A percentile compares a stretch with the other conserved stretches of the same genome.
Evolutionary conservation across 2,113 vertebrate genomes (phyloP).

Genomic region (Channa maculata): DNA sequence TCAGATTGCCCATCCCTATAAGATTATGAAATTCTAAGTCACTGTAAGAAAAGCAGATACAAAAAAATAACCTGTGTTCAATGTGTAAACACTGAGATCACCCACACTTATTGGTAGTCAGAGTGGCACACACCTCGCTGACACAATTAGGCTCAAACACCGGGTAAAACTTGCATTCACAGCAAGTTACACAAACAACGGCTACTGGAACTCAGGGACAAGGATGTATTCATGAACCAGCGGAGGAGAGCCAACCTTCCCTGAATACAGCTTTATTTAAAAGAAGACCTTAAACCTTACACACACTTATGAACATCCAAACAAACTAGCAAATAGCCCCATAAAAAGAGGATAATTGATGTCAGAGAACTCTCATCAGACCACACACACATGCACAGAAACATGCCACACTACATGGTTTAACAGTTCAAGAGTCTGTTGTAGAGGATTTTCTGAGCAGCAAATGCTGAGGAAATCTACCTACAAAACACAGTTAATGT

Average conservation of each 20-base stretch:
- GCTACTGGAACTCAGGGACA: conserved; percentile 66
- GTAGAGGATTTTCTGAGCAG: conserved; percentile 18
- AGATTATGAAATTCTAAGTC: too few species aligned
- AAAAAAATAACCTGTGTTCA: background rate
- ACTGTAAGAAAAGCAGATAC: too few species aligned
- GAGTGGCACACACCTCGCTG: conserved; percentile 45
- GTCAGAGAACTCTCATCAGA: background rate
- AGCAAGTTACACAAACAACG: conserved; percentile 69
- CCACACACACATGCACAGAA: background rate
- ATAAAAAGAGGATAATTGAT: conserved; percentile 14
- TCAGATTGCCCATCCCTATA: too few species aligned
- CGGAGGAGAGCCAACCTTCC: conserved; percentile 67
- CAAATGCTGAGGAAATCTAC: conserved; percentile 21
- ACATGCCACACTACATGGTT: background rate
- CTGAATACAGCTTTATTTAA: conserved; percentile 70
- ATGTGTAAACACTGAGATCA: conserved; percentile 19
- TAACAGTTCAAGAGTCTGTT: conserved; percentile 17
- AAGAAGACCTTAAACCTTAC: conserved; percentile 31
- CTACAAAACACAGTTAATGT: conserved; percentile 55
- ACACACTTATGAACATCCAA: conserved; percentile 30
- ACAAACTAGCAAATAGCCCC: conserved; percentile 29
- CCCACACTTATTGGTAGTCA: conserved; percentile 54
- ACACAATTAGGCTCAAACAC: conserved; percentile 67
- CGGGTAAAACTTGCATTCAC: conserved; percentile 76
- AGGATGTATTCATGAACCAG: conserved; percentile 78